Evolutionary conservation across 2,888 invertebrate species (phyloP), one percentile per base, ranked within the genome.

Genomic region (Orthosia cruda): DNA sequence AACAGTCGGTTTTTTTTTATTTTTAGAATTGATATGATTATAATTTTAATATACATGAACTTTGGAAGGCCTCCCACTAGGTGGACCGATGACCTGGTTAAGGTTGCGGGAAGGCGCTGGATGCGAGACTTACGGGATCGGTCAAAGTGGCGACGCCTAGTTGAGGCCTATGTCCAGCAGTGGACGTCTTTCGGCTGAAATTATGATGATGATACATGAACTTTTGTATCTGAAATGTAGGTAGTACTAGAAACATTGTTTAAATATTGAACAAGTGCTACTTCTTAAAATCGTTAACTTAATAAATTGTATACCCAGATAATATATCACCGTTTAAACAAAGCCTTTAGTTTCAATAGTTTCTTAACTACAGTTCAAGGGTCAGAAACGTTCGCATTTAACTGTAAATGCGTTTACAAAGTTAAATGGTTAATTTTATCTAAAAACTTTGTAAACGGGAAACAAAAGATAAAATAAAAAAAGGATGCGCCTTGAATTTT

Each of bases 361-460:
- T n/a, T 50, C 54, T 63, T 32, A 76, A 70, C 66, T 66, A 15
- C 66, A 76, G 81, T 80, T 76, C 58, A 80, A 63, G 54, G 66
- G 71, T 76, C 63, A 74, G 9, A 18, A 50, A 40, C 20, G 58
- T 66, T 63, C 40, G 4, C 49, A 66, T 69, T 65, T 66, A 75
- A 75, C 49, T 63, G 52, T 40, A 47, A 26, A 40, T 49, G 52
- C 45, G 20, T 49, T 74, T 40, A 65, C 62, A 66, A 64, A 59
- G 59, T 64, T 67, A 49, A 57, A 52, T 18, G 52, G 61, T 57
- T 58, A 32, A 32, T 23, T 62, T 54, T 49, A 52, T 26, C 26
- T 23, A 67, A 58, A 47, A 59, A 74, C 20, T 32, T 20, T n/a
- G 55, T 32, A 32, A 45, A 9, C 40, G 9, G 9, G n/a, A 54